These are phyloP conservation scores for Crematogaster levior DNA, from an alignment of 2,888 invertebrate species.

Conservation along the genomic window DNA sequence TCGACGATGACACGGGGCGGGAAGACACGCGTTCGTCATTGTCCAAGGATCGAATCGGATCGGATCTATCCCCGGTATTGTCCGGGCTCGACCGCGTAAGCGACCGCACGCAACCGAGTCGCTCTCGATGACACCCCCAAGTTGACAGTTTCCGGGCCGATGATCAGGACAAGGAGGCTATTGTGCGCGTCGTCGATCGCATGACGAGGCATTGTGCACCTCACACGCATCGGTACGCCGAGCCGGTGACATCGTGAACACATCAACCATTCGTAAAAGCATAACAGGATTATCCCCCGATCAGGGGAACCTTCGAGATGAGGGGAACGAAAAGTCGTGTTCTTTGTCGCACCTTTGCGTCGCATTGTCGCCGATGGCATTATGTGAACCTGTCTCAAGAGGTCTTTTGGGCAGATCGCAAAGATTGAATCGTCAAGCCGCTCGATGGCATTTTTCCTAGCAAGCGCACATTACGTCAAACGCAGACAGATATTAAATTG, in stretches of 20 bases:
- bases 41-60: constrained; percentile 48
- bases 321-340: constrained; percentile 31
- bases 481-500: constrained; percentile 37
- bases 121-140: constrained; percentile 69
- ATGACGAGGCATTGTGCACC: constrained; percentile 55
- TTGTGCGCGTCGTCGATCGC: constrained; percentile 54
- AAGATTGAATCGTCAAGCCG: constrained; percentile 29
- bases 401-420: constrained; percentile 10
- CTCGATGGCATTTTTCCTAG: constrained; percentile 35
- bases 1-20: constrained; percentile 52
- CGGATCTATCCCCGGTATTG: constrained; percentile 46
- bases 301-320: neutral
- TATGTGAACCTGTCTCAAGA: constrained; percentile 23
- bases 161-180: constrained; percentile 47
- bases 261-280: constrained; percentile 75
- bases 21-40: constrained; percentile 67
- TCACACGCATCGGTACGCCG: constrained; percentile 18
- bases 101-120: constrained; percentile 61
- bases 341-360: constrained; percentile 9
- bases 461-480: neutral
- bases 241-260: constrained; percentile 77
- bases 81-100: constrained; percentile 51
- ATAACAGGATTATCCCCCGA: constrained; percentile 79
- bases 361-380: constrained; percentile 16
- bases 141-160: constrained; percentile 78